These are phyloP conservation scores for Halcyon malimbica DNA, from an alignment of 2,113 vertebrate species.

Conservation along the genomic window DNA sequence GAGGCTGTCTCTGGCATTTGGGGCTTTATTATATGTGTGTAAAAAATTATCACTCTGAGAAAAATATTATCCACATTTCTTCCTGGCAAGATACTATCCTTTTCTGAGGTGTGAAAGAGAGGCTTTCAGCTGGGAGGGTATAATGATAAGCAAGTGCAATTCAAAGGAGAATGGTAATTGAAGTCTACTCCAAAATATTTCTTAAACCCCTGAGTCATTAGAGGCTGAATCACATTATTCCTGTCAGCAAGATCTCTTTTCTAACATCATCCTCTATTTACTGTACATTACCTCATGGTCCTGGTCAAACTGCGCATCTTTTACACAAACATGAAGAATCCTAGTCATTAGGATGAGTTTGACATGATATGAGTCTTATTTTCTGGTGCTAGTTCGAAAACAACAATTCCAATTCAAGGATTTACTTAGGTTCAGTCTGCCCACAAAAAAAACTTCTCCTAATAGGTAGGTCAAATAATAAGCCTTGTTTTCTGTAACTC, in stretches of 20 bases:
- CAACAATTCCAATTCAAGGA: neutral
- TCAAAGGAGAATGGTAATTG: conserved; percentile 53
- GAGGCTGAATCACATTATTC: conserved; percentile 65
- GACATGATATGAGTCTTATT: neutral
- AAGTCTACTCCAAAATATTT: conserved; percentile 61
- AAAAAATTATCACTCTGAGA: conserved; percentile 13
- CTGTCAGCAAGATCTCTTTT: conserved; percentile 62
- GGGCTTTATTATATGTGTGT: neutral
- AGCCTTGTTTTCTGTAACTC: conserved; percentile 45
- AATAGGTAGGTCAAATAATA: conserved; percentile 40
- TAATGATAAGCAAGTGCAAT: conserved; percentile 55
- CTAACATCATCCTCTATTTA: conserved; percentile 61
- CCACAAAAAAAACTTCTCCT: neutral
- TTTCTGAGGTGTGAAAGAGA: conserved; percentile 32
- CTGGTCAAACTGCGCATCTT: conserved; percentile 45
- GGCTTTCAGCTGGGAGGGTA: conserved; percentile 20
- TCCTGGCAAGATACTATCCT: conserved; percentile 18
- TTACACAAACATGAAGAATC: neutral
- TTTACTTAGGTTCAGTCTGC: neutral
- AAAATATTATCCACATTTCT: conserved; percentile 17
- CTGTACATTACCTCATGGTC: conserved; percentile 53
- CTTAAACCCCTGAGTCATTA: conserved; percentile 70
- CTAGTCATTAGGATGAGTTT: conserved; percentile 11
- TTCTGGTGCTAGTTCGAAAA: conserved; percentile 31
- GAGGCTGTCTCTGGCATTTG: neutral